A percentile compares a stretch with the other conserved stretches of the same genome.
Conservation (phyloP, 2,797 vertebrate genomes). For the Danio albolineatus region DNA sequence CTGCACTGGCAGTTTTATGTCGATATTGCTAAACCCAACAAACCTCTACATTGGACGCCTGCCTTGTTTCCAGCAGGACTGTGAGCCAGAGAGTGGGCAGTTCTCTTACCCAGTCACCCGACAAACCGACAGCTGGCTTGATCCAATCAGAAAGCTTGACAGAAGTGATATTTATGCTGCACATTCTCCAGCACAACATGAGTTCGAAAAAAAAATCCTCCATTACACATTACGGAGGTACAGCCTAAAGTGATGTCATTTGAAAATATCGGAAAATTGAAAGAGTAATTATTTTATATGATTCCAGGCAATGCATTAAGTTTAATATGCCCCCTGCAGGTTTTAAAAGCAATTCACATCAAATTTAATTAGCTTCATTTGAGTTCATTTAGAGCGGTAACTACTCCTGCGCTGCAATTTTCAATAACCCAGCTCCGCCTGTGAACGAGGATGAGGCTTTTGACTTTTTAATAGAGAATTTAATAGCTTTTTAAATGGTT, state of each 20-base stretch:
- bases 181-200: slow-evolving; percentile 42
- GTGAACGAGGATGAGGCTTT: slow-evolving; percentile 36
- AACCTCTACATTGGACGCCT: background rate
- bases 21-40: slow-evolving; percentile 70
- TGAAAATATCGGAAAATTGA: background rate
- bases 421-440: slow-evolving; percentile 6
- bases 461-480: slow-evolving; percentile 33
- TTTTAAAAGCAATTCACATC: slow-evolving; percentile 60
- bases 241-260: slow-evolving; percentile 58
- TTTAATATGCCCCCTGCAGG: slow-evolving; percentile 53
- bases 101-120: slow-evolving; percentile 43
- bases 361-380: slow-evolving; percentile 45
- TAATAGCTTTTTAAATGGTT: slow-evolving; percentile 32
- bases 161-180: slow-evolving; percentile 60
- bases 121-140: slow-evolving; percentile 56
- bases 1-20: slow-evolving; percentile 56
- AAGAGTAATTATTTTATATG: slow-evolving; percentile 34
- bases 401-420: slow-evolving; percentile 53
- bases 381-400: slow-evolving; percentile 35
- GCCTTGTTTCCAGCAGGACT: slow-evolving; percentile 8
- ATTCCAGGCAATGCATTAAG: slow-evolving; percentile 38
- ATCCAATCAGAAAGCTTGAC: slow-evolving; percentile 62
- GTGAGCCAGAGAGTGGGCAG: slow-evolving; percentile 12
- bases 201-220: slow-evolving; percentile 49
- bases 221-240: slow-evolving; percentile 54